These are phyloP conservation scores for Corythucha ciliata DNA, from an alignment of 2,888 invertebrate genomes.

Conservation along the genomic window DNA sequence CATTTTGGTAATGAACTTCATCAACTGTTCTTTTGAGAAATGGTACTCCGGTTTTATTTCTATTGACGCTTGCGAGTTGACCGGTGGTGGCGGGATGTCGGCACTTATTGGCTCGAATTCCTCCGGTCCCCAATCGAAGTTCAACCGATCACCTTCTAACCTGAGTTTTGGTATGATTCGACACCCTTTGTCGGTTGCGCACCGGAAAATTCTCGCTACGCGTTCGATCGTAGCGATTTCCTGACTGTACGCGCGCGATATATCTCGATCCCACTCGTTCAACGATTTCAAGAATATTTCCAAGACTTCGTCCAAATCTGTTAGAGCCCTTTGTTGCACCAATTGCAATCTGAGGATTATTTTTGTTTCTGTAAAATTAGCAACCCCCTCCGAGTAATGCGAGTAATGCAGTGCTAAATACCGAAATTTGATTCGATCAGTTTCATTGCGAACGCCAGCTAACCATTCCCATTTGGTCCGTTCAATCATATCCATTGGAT, in stretches of 20 bases:
- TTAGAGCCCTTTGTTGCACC: constrained; percentile 5
- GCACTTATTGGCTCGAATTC: neutral
- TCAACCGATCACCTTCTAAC: constrained; percentile 13
- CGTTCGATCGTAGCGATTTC: constrained; percentile 18
- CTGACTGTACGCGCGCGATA: constrained; percentile 11
- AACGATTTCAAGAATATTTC: constrained; percentile 5
- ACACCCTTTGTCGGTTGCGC: constrained; percentile 7
- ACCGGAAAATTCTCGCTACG: constrained; percentile 9
- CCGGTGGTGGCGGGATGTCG: constrained; percentile 8
- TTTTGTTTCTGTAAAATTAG: too few species aligned
- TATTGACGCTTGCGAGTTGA: constrained; percentile 1
- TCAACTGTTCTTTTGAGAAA: constrained; percentile 10
- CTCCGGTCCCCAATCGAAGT: neutral
- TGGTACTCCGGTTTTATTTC: constrained; percentile 2
- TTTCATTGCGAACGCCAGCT: constrained; percentile 16
- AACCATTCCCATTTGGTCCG: constrained; percentile 23
- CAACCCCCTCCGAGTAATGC: too few species aligned
- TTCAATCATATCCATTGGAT: constrained; percentile 19
- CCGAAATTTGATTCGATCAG: constrained; percentile 10
- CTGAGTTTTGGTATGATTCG: constrained; percentile 10
- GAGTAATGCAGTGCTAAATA: too few species aligned
- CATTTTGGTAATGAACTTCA: constrained; percentile 18
- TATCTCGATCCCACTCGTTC: constrained; percentile 19
- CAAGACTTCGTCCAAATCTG: constrained; percentile 18
- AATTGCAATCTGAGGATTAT: too few species aligned